These are phyloP conservation scores for Tragopan temminckii DNA, from an alignment of 2,797 vertebrate genomes.

Conservation along the genomic window DNA sequence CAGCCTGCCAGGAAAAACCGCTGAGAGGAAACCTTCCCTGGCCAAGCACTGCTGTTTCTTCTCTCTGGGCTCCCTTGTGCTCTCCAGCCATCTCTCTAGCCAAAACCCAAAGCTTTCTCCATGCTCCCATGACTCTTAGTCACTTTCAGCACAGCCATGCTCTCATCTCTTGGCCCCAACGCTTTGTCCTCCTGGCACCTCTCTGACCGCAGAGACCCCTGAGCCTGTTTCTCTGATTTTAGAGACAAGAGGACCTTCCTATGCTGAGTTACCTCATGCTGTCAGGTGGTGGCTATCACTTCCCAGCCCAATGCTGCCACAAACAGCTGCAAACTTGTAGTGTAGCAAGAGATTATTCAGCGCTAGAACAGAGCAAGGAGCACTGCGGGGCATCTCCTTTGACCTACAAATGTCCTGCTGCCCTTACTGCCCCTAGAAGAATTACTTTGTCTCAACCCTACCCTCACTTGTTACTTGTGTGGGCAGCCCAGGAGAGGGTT, in stretches of 20 bases:
- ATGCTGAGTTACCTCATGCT: neutral
- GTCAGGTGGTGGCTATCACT: neutral
- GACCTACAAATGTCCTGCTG: neutral
- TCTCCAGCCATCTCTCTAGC: constrained; percentile 32
- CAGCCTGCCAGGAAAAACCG: constrained; percentile 67
- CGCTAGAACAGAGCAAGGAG: neutral
- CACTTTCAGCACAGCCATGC: constrained; percentile 13
- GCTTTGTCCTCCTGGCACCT: neutral
- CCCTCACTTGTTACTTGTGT: neutral
- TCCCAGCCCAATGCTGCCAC: neutral
- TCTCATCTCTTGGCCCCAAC: constrained; percentile 28
- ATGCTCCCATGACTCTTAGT: constrained; percentile 55
- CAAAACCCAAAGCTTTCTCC: constrained; percentile 35
- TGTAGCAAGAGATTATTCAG: neutral
- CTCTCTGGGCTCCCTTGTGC: neutral
- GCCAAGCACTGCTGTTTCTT: constrained; percentile 44
- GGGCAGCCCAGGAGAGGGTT: neutral
- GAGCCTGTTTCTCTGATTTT: neutral
- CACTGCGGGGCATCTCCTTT: neutral
- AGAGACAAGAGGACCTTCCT: neutral
- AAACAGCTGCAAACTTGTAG: neutral
- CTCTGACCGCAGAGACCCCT: neutral
- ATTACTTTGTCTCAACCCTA: neutral
- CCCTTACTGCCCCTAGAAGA: neutral
- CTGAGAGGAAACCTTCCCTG: constrained; percentile 34